These are phyloP conservation scores for Endotricha flammealis DNA, from an alignment of 2,888 invertebrate species.

Conservation along the genomic window DNA sequence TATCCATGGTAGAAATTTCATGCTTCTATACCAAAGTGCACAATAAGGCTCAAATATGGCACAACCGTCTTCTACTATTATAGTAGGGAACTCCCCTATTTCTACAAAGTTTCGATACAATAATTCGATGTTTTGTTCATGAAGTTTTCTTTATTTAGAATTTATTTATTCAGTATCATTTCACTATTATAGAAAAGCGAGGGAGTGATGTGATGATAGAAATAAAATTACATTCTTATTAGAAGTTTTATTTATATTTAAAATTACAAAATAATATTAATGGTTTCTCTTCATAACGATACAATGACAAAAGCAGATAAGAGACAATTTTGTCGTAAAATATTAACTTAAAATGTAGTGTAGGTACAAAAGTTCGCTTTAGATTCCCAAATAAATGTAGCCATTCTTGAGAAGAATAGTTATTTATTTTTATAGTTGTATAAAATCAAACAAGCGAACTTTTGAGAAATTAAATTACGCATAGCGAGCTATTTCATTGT, in stretches of 20 bases:
- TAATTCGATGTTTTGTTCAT: too few relatives aligned
- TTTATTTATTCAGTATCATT: too few relatives aligned
- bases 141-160: too few relatives aligned
- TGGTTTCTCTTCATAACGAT: constrained; percentile 4
- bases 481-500: background rate
- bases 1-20: too few relatives aligned
- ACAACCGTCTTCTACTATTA: too few relatives aligned
- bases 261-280: constrained; percentile 8
- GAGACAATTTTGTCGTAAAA: background rate
- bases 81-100: too few relatives aligned
- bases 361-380: too few relatives aligned
- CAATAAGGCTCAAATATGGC: too few relatives aligned
- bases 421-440: background rate
- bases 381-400: background rate
- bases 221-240: constrained; percentile 5
- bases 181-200: too few relatives aligned
- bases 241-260: constrained; percentile 9
- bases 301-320: background rate
- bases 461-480: background rate
- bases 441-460: background rate
- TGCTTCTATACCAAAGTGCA: too few relatives aligned
- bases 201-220: background rate
- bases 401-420: background rate
- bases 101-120: too few relatives aligned
- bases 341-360: too few relatives aligned